Base-by-base conservation (phyloP, 1,140 invertebrate genomes). In the Cryptotermes secundus region DNA sequence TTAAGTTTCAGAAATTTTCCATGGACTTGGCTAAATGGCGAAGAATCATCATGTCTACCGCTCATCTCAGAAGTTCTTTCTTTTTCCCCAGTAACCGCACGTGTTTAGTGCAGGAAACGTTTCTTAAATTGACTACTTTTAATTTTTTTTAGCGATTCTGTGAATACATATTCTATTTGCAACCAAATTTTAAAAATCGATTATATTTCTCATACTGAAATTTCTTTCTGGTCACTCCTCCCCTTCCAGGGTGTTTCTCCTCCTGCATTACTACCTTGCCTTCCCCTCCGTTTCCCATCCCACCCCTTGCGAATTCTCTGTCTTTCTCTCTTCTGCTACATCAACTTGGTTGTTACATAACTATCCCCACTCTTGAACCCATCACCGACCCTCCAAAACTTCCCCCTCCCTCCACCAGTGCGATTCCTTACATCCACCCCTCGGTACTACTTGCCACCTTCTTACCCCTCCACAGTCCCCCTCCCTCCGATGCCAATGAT, bases 331-430 rank as follows among this genome's bases (percentile, higher is more conserved):
- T 36, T 31, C 24, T 7, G 80, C 80, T 36, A 36, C 80, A 81
- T 19, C 38, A 35, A 35, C 34, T 49, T 49, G 22, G n/a, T 34
- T 38, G 80, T 81, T 81, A 81, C 80, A 49, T 81, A 81, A 81
- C 42, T 34, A n/a, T 49, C 80, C 36, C 80, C 80, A 31, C 80
- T 81, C 80, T 81, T 81, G 34, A 26, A 38, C 80, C 42, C 26
- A 49, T 38, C 80, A 81, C n/a, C 42, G 24, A 7, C 80, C 80
- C 80, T 81, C 80, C 80, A 14, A 49, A 38, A 38, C 80, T 81
- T 38, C 80, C 42, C 80, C 36, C 35, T 34, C 16, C 31, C 34
- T 35, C 34, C 80, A 12, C 34, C 7, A 31, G 80, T 34, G 80
- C 36, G 6, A 81, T 49, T 49, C 80, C 80, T 81, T 49, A 38